These are phyloP conservation scores for Hirundo rustica DNA, from an alignment of 2,797 vertebrate genomes.

Conservation along the genomic window DNA sequence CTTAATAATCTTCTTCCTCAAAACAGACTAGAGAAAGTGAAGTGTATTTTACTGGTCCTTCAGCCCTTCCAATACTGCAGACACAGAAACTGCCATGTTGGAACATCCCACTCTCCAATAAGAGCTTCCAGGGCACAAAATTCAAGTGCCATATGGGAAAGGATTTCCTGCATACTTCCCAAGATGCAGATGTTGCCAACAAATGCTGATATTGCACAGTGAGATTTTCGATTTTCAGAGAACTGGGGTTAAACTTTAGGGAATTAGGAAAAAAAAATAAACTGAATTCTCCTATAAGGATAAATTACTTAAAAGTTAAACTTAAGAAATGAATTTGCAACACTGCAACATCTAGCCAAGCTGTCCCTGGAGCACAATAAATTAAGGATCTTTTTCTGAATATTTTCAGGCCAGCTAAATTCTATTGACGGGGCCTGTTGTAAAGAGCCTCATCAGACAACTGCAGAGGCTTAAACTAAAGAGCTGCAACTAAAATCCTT, in stretches of 20 bases:
- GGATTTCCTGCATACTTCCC: neutral
- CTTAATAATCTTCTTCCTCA: neutral
- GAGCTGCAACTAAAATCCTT: neutral
- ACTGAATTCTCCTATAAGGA: neutral
- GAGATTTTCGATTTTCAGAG: neutral
- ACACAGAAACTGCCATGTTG: neutral
- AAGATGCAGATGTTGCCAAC: neutral
- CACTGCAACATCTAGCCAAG: neutral
- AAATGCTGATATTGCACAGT: neutral
- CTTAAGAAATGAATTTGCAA: neutral
- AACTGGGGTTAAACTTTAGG: neutral
- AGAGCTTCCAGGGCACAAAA: neutral
- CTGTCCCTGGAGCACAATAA: neutral
- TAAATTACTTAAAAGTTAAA: neutral
- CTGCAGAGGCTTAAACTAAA: neutral
- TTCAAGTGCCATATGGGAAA: neutral
- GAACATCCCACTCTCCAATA: neutral
- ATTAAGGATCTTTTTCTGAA: neutral
- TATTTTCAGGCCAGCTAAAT: neutral
- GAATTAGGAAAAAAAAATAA: neutral
- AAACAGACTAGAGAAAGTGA: neutral
- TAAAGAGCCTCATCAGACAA: neutral
- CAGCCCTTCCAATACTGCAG: neutral
- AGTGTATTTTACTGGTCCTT: neutral
- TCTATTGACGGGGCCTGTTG: neutral